phyloP scores from a whole-genome alignment of 2,113 vertebrate species.

The Alligator mississippiensis region DNA sequence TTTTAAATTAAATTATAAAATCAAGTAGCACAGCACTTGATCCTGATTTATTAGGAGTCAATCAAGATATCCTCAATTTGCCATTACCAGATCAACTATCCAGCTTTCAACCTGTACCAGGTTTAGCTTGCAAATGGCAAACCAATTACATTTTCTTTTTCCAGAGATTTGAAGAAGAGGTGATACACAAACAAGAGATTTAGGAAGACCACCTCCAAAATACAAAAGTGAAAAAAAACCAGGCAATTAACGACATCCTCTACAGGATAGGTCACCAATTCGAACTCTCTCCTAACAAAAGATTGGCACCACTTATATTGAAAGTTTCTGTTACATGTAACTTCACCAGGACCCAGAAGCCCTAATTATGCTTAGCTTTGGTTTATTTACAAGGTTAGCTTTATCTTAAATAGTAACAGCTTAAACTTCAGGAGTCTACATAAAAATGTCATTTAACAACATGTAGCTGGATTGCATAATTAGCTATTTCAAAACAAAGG shows the following conservation, averaged over 20 bases:
- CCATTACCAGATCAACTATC: constrained; percentile 65
- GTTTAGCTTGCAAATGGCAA: constrained; percentile 69
- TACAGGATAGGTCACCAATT: constrained; percentile 17
- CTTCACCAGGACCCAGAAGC: neutral
- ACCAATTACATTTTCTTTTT: constrained; percentile 71
- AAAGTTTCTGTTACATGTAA: neutral
- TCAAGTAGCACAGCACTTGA: neutral
- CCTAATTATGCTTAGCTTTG: rapidly evolving
- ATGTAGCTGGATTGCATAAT: neutral
- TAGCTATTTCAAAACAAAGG: neutral
- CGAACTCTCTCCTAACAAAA: constrained; percentile 64
- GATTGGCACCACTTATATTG: constrained; percentile 13
- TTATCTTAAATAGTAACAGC: neutral
- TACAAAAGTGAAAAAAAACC: constrained; percentile 65
- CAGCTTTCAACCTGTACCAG: constrained; percentile 43
- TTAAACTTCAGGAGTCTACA: neutral
- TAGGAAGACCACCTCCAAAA: constrained; percentile 74
- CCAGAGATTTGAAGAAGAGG: constrained; percentile 66
- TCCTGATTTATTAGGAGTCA: neutral
- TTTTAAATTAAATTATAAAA: constrained; percentile 4
- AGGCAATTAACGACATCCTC: neutral
- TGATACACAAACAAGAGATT: constrained; percentile 69
- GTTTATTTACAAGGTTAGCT: neutral
- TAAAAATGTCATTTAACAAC: neutral
- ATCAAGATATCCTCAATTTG: constrained; percentile 53